Base-by-base conservation (phyloP, 2,888 invertebrate genomes). In the Zonitis immaculata region DNA sequence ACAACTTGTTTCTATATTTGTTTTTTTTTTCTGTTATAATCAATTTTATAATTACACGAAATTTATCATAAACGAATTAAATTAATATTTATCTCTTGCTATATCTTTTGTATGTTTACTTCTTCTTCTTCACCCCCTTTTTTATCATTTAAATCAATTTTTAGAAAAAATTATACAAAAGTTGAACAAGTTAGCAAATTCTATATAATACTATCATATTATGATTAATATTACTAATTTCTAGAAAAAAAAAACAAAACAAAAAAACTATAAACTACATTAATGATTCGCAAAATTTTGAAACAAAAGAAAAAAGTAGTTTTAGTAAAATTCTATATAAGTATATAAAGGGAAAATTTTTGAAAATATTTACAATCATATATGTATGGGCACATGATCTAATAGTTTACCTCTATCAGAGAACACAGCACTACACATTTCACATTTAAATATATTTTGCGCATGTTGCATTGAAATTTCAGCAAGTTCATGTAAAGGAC, bases 321-420 rank as follows among this genome's bases (percentile, higher is more conserved):
- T 39, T 39, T 20, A 39, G 9, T 20, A 39, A 20, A 39, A 12
- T 39, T 18, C 18, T 18, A 39, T 39, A 32, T 6, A 16, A n/a
- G n/a, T n/a, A 4, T 26, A 26, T 20, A 18, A 9, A 20, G 9
- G 18, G 18, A 26, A 7, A 26, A 26, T 26, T 26, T 5, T 26
- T 44, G 48, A 44, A 9, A 8, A 25, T 16, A 52, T 51, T 65
- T 70, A 70, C 67, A 76, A 79, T 86, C 85, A 87, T 76, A 91
- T 91, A 73, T 91, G 91, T 70, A 90, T 84, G 51, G 89, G 88
- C 66, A 91, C 89, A 75, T 91, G 91, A 50, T 87, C 79, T 57
- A 91, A 76, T 42, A 87, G 74, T 60, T 88, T 88, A 47, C 87
- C 85, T 47, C 89, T 82, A 58, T 86, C 85, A 8, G 83, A 78